Evolutionary conservation across 2,797 vertebrate genomes (phyloP), one percentile per base, ranked within the genome.

Genomic region (Gallinago solitaria): DNA sequence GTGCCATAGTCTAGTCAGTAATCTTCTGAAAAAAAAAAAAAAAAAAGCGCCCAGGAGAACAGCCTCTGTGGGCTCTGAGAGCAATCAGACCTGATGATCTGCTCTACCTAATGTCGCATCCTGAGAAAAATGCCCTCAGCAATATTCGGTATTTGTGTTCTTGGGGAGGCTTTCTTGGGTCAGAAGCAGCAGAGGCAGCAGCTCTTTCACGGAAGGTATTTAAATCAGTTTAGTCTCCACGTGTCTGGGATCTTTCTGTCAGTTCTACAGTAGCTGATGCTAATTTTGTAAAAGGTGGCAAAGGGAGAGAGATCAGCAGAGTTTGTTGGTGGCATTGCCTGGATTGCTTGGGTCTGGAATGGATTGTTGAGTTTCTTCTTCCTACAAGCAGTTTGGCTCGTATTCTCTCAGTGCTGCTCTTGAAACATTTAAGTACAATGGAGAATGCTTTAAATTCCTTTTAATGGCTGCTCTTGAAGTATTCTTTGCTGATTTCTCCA

Each of bases 391-490:
- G 54, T 76, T 86, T 87, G 60, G 39, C 63, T 76, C 3, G 5
- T 15, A 2, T 47, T 51, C 48, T 57, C 25, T 73, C 68, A 33
- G 33, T 43, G 50, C 56, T 89, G 39, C 56, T 69, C 37, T 79
- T 70, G 70, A 90, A 91, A 64, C 51, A 24, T 61, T 73, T 57
- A 83, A 81, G 71, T 90, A 56, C 24, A 45, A 47, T 25, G 63
- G 56, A 86, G 77, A 74, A 84, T 61, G n/a, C 30, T 91, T 93
- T 59, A 85, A 79, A 86, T 85, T 90, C 57, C 78, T 67, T 23
- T 51, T 94, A 68, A n/a, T 74, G 54, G 83, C 90, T 83, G 57
- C 59, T 87, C 3, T 60, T 88, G 86, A 79, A 69, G 87, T 92
- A 8, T 92, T 93, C 80, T 78, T 95, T 65, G 74, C 78, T 91